phyloP scores from a whole-genome alignment of 1,140 invertebrate species.

The Pygmarrhopalites habei region DNA sequence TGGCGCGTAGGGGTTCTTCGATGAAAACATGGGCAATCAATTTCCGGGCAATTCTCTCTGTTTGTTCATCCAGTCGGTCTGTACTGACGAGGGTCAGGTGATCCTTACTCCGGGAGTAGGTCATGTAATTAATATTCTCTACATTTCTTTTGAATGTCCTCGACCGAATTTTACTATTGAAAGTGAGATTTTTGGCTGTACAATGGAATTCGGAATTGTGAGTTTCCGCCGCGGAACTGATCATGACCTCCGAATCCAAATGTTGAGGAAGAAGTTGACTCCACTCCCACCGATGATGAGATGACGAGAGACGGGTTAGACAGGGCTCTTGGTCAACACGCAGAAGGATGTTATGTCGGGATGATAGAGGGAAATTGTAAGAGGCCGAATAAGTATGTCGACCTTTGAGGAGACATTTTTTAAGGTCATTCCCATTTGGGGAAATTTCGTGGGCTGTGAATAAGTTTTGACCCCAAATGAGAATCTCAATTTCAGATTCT shows the following conservation, averaged over 20 bases:
- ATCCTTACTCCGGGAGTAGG: neutral
- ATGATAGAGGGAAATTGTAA: constrained; percentile 12
- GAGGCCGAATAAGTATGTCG: constrained; percentile 11
- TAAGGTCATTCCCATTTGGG: neutral
- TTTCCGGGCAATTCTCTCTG: constrained; percentile 12
- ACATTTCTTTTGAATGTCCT: neutral
- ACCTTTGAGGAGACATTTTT: constrained; percentile 23
- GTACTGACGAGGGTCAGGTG: neutral
- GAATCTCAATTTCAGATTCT: constrained; percentile 18
- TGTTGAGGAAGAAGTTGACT: constrained; percentile 1
- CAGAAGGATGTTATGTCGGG: neutral
- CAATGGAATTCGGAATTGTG: constrained; percentile 11
- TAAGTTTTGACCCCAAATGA: constrained; percentile 18
- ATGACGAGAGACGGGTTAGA: neutral
- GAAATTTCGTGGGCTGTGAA: neutral
- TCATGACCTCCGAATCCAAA: neutral
- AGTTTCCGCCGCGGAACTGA: neutral
- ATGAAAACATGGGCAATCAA: constrained; percentile 15
- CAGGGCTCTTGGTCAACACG: neutral
- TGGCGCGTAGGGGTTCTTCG: neutral
- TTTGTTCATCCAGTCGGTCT: constrained; percentile 21
- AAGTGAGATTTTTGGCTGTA: neutral
- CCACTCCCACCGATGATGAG: neutral
- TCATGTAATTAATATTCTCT: neutral
- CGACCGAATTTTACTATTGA: neutral